Evolutionary conservation across 1,140 invertebrate species (phyloP).

Genomic region (Drosophila nannoptera): DNA sequence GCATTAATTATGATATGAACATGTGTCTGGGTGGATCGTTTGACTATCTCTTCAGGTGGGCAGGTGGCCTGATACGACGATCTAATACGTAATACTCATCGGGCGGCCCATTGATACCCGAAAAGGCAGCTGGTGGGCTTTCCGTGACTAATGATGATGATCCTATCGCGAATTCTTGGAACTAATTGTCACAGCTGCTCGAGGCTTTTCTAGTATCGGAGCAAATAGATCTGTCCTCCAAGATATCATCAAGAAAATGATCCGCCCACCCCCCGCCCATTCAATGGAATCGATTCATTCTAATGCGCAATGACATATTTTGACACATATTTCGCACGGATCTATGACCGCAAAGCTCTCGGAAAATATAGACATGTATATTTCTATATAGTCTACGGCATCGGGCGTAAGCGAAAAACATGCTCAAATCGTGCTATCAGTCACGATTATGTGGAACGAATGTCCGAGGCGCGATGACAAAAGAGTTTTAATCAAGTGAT

Average conservation of each 20-base stretch:
- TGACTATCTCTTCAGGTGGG: neutral
- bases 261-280: conserved; percentile 13
- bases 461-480: conserved; percentile 22
- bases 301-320: conserved; percentile 46
- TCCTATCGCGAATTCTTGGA: neutral
- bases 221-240: too few relatives aligned
- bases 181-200: neutral
- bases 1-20: conserved; percentile 25
- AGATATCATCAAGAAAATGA: neutral
- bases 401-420: conserved; percentile 8
- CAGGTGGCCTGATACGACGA: conserved; percentile 13
- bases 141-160: conserved; percentile 5
- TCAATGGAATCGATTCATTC: conserved; percentile 18
- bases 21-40: conserved; percentile 5
- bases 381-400: neutral
- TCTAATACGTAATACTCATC: conserved; percentile 8
- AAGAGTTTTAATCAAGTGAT: conserved; percentile 38
- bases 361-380: conserved; percentile 4
- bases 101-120: neutral
- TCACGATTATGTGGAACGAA: conserved; percentile 19
- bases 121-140: neutral
- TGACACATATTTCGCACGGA: conserved; percentile 26
- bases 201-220: too few relatives aligned
- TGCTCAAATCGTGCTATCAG: conserved; percentile 36
- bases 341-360: conserved; percentile 8